phyloP scores from a whole-genome alignment of 2,888 invertebrate species.

The Xylota segnis region DNA sequence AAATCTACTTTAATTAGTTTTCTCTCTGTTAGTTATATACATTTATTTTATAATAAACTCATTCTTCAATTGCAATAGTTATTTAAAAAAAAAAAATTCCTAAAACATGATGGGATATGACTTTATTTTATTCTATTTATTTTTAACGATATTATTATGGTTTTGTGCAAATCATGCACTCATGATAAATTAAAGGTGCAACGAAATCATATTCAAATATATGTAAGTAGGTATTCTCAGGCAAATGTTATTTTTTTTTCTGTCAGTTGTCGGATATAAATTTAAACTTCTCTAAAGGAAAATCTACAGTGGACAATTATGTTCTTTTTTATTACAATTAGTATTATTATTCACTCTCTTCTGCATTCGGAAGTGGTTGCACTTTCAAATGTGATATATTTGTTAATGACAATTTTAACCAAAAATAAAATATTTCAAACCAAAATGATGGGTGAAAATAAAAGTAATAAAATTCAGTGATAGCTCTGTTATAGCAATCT shows the following conservation, averaged over 20 bases:
- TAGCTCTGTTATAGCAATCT: conserved; percentile 44
- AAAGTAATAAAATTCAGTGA: conserved; percentile 11
- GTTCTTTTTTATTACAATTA: conserved; percentile 18
- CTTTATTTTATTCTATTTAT: conserved; percentile 37
- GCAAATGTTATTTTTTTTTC: conserved; percentile 24
- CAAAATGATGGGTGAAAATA: conserved; percentile 26
- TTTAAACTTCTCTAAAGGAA: conserved; percentile 52
- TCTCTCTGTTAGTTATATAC: conserved; percentile 26
- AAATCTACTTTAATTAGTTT: conserved; percentile 41
- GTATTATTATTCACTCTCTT: conserved; percentile 31
- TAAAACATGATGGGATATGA: conserved; percentile 48
- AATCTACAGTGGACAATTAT: conserved; percentile 55
- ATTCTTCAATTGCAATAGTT: conserved; percentile 54
- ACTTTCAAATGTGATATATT: conserved; percentile 15
- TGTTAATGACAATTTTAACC: background rate
- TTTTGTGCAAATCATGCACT: conserved; percentile 74
- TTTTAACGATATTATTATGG: conserved; percentile 44
- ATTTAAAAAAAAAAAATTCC: conserved; percentile 26
- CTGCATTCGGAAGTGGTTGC: conserved; percentile 31
- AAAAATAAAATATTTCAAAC: conserved; percentile 20
- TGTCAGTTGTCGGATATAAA: conserved; percentile 31
- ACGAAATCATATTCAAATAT: conserved; percentile 54
- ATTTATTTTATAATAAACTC: conserved; percentile 43
- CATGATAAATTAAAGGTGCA: conserved; percentile 66
- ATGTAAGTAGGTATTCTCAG: conserved; percentile 32